phyloP scores from a whole-genome alignment of 64 coral and sea anemone species.

The Pocillopora verrucosa region DNA sequence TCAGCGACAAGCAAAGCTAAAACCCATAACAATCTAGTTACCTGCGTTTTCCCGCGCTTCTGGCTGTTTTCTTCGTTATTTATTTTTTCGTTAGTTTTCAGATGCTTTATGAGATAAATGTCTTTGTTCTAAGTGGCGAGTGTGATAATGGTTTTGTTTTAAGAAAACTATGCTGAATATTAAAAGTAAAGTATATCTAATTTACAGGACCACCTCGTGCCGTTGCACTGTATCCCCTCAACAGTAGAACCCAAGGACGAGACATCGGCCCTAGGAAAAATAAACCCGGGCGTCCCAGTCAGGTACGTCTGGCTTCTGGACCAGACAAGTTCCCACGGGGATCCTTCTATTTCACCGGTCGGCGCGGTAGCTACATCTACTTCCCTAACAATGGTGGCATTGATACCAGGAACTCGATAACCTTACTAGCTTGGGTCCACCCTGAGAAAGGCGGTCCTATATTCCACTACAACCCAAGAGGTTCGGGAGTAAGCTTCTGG shows the following conservation, averaged over 20 bases:
- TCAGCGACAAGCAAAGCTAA: no score
- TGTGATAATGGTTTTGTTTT: no score
- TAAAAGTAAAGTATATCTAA: no score
- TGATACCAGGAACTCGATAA: conserved; percentile 62
- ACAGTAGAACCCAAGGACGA: conserved; percentile 44
- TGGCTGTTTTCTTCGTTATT: no score
- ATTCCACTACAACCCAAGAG: conserved; percentile 54
- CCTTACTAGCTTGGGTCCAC: conserved; percentile 70
- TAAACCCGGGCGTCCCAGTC: conserved; percentile 20
- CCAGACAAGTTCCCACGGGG: conserved; percentile 61
- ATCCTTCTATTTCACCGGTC: conserved; percentile 52
- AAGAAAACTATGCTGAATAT: no score
- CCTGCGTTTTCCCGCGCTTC: no score
- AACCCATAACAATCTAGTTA: no score
- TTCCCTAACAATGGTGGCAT: conserved; percentile 83
- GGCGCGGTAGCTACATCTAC: conserved; percentile 55
- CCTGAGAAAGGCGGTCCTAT: conserved; percentile 66
- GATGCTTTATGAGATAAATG: no score
- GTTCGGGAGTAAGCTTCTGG: conserved; percentile 11
- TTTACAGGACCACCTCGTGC: conserved; percentile 48
- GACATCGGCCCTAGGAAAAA: conserved; percentile 61
- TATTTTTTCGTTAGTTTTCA: no score
- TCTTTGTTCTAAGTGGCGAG: no score
- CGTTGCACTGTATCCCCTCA: conserved; percentile 59
- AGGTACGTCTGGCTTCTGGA: conserved; percentile 39